Base-by-base conservation (phyloP, 2,888 invertebrate genomes). In the Alsophila aescularia region DNA sequence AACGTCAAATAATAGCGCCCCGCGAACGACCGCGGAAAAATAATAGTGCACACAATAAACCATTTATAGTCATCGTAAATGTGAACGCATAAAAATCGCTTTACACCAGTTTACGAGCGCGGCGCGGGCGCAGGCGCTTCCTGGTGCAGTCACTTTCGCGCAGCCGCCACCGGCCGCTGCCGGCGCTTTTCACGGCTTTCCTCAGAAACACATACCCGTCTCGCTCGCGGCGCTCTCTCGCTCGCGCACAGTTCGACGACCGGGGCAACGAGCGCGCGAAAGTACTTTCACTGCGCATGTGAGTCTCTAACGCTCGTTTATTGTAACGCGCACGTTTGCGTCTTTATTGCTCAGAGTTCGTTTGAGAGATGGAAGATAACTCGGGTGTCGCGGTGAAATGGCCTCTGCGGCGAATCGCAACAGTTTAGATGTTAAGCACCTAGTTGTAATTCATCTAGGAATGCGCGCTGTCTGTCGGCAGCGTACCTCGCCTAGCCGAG, bases 251-350 rank as follows among this genome's bases (percentile, higher is more conserved):
- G 87, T 83, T 89, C 87, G 83, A 78, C 85, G 90, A 90, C 90
- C 90, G 87, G 87, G 87, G 83, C 88, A 81, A 81, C 80, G 87
- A 81, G 87, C 88, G 85, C 89, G 88, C 87, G 90, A 90, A 91
- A 90, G 90, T 86, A 90, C 90, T 90, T 90, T 91, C 90, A 88
- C 90, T 90, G 88, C 85, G 24, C 85, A 82, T 73, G 80, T 81
- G 70, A 87, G 83, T 85, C 83, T 79, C 80, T 77, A 80, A 72
- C 73, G 74, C 70, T 66, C 67, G 79, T 71, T 75, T 60, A 73
- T 65, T 64, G 68, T 70, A 78, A 82, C 83, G 71, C 62, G 69
- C 68, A 69, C 72, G 81, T 86, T 86, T 79, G 73, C 82, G 85
- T 85, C 80, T 67, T 65, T 59, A 68, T 72, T 68, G 69, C 72